Evolutionary conservation across 2,113 vertebrate genomes (phyloP).

Genomic region (Dasyornis broadbenti): DNA sequence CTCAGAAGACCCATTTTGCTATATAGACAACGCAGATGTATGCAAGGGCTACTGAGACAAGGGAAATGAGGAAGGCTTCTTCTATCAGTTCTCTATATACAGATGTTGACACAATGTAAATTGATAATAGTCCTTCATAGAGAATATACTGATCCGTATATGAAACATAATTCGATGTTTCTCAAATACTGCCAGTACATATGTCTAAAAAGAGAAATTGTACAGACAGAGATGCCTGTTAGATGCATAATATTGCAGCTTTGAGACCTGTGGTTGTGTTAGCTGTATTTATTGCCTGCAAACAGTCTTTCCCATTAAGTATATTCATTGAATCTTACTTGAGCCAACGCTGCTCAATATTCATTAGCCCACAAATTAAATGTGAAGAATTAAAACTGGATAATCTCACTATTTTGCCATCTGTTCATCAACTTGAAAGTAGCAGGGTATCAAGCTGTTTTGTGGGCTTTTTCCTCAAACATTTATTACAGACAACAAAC

Average conservation of each 20-base stretch:
- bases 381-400: slow-evolving; percentile 8
- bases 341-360: neutral
- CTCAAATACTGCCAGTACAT: neutral
- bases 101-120: neutral
- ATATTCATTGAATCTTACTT: neutral
- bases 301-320: neutral
- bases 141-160: neutral
- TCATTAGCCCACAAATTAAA: slow-evolving; percentile 32
- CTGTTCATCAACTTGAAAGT: slow-evolving; percentile 2
- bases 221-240: neutral
- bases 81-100: neutral
- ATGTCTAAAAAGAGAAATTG: neutral
- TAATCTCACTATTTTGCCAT: slow-evolving; percentile 11
- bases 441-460: neutral
- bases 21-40: neutral
- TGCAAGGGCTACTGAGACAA: neutral
- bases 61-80: neutral
- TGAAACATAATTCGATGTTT: neutral
- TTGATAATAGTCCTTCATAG: neutral
- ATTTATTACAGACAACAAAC: neutral
- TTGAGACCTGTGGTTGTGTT: neutral
- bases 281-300: neutral
- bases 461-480: neutral
- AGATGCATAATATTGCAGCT: neutral
- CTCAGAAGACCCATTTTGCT: neutral